Evolutionary conservation across 2,888 invertebrate genomes (phyloP).

Genomic region (Neoaliturus tenellus): DNA sequence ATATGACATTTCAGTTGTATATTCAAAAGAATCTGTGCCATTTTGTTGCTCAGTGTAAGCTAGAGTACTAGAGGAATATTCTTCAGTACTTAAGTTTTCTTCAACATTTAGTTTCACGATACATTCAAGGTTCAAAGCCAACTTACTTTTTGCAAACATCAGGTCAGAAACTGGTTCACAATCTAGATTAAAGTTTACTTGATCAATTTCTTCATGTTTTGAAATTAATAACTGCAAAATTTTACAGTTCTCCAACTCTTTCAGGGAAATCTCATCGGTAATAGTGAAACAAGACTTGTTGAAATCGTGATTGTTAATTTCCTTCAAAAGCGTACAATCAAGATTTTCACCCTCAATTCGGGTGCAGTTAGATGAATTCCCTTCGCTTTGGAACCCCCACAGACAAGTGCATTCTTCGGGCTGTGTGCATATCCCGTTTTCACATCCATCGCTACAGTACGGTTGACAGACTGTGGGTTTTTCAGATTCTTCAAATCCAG

Average conservation of each 20-base stretch:
- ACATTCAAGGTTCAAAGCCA: neutral
- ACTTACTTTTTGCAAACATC: neutral
- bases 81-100: neutral
- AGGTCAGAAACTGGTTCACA: neutral
- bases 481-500: conserved; percentile 26
- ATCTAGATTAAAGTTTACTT: neutral
- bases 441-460: conserved; percentile 51
- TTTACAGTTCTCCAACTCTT: neutral
- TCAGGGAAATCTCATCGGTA: neutral
- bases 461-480: conserved; percentile 44
- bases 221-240: neutral
- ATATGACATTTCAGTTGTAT: neutral
- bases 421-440: conserved; percentile 52
- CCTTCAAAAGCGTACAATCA: neutral
- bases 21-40: neutral
- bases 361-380: neutral
- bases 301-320: neutral
- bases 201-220: neutral
- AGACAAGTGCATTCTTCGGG: conserved; percentile 55
- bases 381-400: neutral
- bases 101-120: neutral
- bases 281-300: neutral
- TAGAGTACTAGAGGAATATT: neutral
- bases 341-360: neutral
- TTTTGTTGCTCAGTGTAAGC: neutral